Percentiles rank a stretch among this genome's conserved stretches.
These are phyloP conservation scores for Cephus rjabovi DNA, from an alignment of 2,888 invertebrate species.

Conservation along the genomic window DNA sequence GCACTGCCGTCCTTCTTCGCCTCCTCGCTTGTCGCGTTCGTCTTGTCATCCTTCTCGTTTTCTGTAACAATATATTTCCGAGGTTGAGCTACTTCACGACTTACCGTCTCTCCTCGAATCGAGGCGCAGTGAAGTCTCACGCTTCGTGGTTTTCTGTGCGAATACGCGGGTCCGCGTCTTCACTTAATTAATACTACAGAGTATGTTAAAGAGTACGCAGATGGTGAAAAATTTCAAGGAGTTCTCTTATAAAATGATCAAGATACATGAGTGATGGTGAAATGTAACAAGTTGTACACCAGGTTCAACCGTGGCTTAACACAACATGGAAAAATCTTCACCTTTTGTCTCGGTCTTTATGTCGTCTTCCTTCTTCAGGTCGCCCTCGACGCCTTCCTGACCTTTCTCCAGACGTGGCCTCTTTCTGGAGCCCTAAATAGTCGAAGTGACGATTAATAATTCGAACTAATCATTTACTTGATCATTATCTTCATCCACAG, in stretches of 20 bases:
- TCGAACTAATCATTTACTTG: not conserved
- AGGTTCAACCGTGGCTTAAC: not conserved
- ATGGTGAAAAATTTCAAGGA: too few species aligned
- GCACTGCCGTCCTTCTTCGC: constrained; percentile 75
- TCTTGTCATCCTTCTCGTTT: constrained; percentile 74
- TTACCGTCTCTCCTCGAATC: constrained; percentile 1
- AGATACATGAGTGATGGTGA: not conserved
- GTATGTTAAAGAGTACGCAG: too few species aligned
- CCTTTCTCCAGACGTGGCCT: constrained; percentile 62
- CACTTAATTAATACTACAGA: too few species aligned
- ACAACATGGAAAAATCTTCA: constrained; percentile 27
- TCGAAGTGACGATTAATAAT: not conserved
- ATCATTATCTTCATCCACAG: not conserved
- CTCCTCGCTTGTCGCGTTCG: constrained; percentile 73
- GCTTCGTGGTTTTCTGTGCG: constrained; percentile 62
- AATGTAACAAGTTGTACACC: not conserved
- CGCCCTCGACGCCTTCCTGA: constrained; percentile 59
- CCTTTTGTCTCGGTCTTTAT: constrained; percentile 65
- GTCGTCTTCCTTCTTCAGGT: constrained; percentile 64
- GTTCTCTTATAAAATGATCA: not conserved
- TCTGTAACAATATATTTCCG: constrained; percentile 69
- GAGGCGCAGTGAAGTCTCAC: not conserved
- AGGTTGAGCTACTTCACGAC: not conserved
- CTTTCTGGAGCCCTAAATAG: constrained; percentile 64
- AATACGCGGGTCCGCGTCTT: too few species aligned